Conservation (phyloP, 2,888 invertebrate genomes). For the Rhagonycha lutea region DNA sequence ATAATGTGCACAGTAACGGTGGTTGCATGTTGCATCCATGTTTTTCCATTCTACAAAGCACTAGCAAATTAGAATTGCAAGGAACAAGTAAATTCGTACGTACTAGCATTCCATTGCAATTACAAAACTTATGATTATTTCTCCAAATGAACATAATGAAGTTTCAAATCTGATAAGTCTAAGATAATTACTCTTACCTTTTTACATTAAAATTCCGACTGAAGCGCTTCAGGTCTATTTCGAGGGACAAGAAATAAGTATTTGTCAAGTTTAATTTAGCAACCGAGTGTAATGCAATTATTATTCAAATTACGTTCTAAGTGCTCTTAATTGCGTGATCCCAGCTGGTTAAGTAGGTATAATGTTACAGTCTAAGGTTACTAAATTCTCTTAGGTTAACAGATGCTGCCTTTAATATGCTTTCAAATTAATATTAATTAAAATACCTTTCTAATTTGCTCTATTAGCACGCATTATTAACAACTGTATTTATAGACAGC, state of each 20-base stretch:
- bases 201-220: constrained; percentile 36
- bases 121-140: constrained; percentile 8
- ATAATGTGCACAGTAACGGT: background rate
- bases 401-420: constrained; percentile 35
- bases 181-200: constrained; percentile 21
- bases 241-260: constrained; percentile 32
- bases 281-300: constrained; percentile 38
- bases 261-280: constrained; percentile 38
- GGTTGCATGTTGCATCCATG: background rate
- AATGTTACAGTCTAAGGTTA: constrained; percentile 41
- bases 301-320: constrained; percentile 43
- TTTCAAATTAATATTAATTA: constrained; percentile 36
- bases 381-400: constrained; percentile 40
- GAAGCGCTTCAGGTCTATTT: constrained; percentile 27
- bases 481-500: constrained; percentile 22
- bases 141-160: constrained; percentile 11
- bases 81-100: background rate
- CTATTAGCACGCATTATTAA: constrained; percentile 29
- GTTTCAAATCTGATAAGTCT: constrained; percentile 19
- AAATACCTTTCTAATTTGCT: constrained; percentile 35
- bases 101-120: background rate
- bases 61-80: background rate
- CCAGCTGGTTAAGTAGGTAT: constrained; percentile 42
- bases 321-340: constrained; percentile 43
- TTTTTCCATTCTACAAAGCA: background rate